These are phyloP conservation scores for Heterochromis multidens DNA, from an alignment of 2,113 vertebrate species.

Conservation along the genomic window DNA sequence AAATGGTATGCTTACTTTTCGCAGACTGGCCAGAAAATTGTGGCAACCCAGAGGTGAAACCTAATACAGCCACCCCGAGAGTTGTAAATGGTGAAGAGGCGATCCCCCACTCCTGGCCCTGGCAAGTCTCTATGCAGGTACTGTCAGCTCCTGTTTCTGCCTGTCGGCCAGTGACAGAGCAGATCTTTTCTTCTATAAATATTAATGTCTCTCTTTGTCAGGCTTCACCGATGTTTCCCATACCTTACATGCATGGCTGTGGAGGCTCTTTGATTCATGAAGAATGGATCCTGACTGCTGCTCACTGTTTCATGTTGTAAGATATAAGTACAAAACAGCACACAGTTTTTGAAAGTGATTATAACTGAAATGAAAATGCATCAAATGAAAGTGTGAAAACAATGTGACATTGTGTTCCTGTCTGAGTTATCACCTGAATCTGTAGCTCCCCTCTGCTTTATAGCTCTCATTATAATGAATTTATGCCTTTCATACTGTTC, in stretches of 20 bases:
- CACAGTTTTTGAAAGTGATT: not conserved
- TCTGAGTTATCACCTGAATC: not conserved
- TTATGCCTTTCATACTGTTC: not conserved
- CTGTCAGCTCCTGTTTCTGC: not conserved
- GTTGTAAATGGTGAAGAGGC: constrained; percentile 73
- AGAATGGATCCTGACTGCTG: constrained; percentile 76
- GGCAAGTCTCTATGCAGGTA: constrained; percentile 80
- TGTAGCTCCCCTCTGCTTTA: not conserved
- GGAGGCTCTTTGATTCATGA: constrained; percentile 75
- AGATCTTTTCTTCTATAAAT: not conserved
- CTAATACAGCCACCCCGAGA: constrained; percentile 23
- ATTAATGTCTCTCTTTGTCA: constrained; percentile 8
- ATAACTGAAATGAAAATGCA: not conserved
- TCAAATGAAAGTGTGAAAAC: not conserved
- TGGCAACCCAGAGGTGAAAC: constrained; percentile 59
- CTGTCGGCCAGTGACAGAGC: not conserved
- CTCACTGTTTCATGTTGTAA: constrained; percentile 76
- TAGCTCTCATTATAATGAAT: not conserved
- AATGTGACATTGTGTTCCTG: not conserved
- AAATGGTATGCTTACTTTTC: not conserved
- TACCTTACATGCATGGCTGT: constrained; percentile 66
- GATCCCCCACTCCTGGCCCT: constrained; percentile 72
- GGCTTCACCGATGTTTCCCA: constrained; percentile 3
- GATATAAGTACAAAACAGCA: not conserved
- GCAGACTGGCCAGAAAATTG: constrained; percentile 69